These are phyloP conservation scores for Eremophila alpestris DNA, from an alignment of 2,797 vertebrate species.

Conservation along the genomic window DNA sequence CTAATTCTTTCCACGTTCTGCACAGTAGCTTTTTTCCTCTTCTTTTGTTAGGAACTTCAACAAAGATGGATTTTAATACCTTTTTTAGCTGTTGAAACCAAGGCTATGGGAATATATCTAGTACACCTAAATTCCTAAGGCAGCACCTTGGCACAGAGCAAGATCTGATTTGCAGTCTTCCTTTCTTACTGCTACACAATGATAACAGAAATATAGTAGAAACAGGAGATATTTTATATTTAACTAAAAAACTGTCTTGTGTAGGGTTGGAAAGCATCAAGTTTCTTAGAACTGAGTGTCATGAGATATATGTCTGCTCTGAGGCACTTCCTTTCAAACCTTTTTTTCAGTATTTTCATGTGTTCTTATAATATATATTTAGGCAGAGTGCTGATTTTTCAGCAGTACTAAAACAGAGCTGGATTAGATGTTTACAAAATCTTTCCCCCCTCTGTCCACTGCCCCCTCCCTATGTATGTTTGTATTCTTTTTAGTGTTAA, in stretches of 20 bases:
- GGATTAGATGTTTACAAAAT: neutral
- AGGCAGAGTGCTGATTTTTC: neutral
- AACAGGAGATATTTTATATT: neutral
- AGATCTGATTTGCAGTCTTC: neutral
- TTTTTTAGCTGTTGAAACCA: neutral
- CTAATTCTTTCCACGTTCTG: neutral
- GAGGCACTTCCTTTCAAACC: neutral
- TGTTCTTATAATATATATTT: neutral
- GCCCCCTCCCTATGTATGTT: neutral
- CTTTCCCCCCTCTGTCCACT: too few relatives aligned
- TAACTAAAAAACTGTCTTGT: neutral
- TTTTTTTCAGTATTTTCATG: neutral
- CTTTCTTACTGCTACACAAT: neutral
- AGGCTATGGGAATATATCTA: neutral
- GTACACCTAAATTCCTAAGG: neutral
- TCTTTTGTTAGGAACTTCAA: neutral
- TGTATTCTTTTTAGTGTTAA: neutral
- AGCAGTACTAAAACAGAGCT: neutral
- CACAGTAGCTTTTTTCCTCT: neutral
- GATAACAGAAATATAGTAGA: neutral
- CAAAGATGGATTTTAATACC: neutral
- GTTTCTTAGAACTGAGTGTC: neutral
- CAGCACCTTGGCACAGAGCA: neutral
- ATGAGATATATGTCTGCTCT: neutral
- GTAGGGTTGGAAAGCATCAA: neutral